phyloP scores from a whole-genome alignment of 2,888 invertebrate species.

The Drosophila paucipuncta region DNA sequence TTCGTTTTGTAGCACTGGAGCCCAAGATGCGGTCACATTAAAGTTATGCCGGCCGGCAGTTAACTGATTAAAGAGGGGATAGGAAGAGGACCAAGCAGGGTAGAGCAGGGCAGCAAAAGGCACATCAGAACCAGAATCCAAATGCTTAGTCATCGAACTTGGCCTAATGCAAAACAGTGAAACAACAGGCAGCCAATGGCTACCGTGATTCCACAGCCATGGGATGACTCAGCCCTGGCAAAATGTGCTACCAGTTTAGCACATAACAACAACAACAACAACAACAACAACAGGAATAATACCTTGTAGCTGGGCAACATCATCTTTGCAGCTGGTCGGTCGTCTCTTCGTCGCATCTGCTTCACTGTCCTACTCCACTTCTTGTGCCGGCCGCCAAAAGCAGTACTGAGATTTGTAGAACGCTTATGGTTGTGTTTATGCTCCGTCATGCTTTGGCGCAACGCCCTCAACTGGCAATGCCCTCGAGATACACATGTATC shows the following conservation, averaged over 20 bases:
- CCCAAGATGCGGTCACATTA: constrained; percentile 66
- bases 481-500: constrained; percentile 66
- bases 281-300: constrained; percentile 16
- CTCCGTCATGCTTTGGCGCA: constrained; percentile 72
- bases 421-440: constrained; percentile 58
- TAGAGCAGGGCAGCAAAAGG: background rate
- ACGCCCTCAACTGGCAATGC: constrained; percentile 71
- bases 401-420: constrained; percentile 43
- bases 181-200: constrained; percentile 49
- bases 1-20: constrained; percentile 35
- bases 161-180: constrained; percentile 71
- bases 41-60: constrained; percentile 71
- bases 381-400: constrained; percentile 44
- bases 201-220: constrained; percentile 44
- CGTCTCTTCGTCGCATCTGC: constrained; percentile 35
- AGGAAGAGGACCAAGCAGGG: background rate
- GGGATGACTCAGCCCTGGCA: constrained; percentile 54
- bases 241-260: constrained; percentile 77
- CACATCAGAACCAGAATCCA: constrained; percentile 50
- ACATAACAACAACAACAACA: constrained; percentile 22
- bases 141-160: constrained; percentile 78
- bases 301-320: constrained; percentile 18
- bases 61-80: constrained; percentile 30
- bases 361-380: constrained; percentile 71
- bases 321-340: constrained; percentile 31